Base-by-base conservation (phyloP, 2,113 vertebrate species). In the Aythya baeri region DNA sequence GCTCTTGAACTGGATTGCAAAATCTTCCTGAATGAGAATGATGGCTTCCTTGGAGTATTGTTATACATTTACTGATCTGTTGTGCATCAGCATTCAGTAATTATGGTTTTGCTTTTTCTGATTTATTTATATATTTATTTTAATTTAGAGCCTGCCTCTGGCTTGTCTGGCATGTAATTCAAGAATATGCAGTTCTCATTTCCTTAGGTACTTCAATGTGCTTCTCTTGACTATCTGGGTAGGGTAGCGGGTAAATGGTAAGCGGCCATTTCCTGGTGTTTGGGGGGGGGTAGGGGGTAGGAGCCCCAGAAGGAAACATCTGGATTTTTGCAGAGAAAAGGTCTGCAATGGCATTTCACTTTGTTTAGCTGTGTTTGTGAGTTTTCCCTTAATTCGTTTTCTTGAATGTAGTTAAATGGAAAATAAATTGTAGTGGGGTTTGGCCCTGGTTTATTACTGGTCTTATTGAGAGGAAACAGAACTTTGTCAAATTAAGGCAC, bases 1-100 rank as follows among this genome's bases (percentile, higher is more conserved):
- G 3, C 32, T 63, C 12, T 59, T 94, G 50, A 83, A 58, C 11
- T 57, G 25, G n/a, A 44, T 63, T 75, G 32, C 7, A 43, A 50
- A 91, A 46, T 44, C 38, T 36, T 59, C 17, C 8, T 71, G 36
- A 59, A 25, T 29, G 18, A 78, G 21, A 21, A 34, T 75, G 32
- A 27, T 36, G 3, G 8, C 25, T 89, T 83, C 31, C 17, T 81
- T 65, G 55, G 59, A 54, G n/a, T 32, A 7, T 62, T 0, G 0
- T 38, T 70, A 7, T 27, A 44, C 1, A 0, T 38, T 36, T 41
- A 36, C 26, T 66, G n/a, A 80, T 70, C 62, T 83, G 50, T n/a
- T 59, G 26, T 54, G 13, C 21, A 27, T 44, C 18, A 58, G 8
- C 2, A 1, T 67, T 74, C 16, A 31, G n/a, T n/a, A 81, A 31